Conservation (phyloP, 2,888 invertebrate species). For the Scaptomyza caliginosa region DNA sequence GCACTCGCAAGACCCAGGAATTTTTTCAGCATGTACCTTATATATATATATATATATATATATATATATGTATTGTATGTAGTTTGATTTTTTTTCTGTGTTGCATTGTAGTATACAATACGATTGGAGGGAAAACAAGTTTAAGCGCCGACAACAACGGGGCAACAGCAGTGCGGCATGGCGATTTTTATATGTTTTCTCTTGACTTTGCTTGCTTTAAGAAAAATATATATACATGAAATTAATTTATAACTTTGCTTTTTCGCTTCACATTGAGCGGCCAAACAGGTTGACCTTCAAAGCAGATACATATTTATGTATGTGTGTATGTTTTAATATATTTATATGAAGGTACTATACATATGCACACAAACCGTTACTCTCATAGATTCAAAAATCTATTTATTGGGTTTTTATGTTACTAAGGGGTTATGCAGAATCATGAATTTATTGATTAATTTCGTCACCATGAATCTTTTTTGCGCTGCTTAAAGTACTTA, state of each 20-base stretch:
- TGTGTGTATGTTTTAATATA: no score
- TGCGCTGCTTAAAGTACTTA: no score
- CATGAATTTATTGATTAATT: neutral
- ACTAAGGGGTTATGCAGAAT: neutral
- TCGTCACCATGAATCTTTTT: neutral
- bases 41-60: neutral
- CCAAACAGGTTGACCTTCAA: constrained; percentile 67
- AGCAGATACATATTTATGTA: neutral
- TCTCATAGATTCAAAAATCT: neutral
- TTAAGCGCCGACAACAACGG: constrained; percentile 39
- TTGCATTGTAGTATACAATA: constrained; percentile 7
- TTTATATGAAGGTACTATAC: neutral
- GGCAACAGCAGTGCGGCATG: constrained; percentile 24
- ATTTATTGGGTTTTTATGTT: neutral
- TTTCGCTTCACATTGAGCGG: constrained; percentile 32
- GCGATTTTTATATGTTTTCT: constrained; percentile 36
- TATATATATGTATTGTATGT: neutral
- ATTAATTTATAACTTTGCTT: constrained; percentile 60
- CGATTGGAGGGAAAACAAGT: constrained; percentile 41
- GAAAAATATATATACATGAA: constrained; percentile 5
- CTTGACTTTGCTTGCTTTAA: constrained; percentile 49
- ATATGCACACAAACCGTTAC: constrained; percentile 1
- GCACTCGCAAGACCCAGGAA: constrained; percentile 47
- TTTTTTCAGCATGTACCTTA: constrained; percentile 50
- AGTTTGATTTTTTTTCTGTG: neutral